Evolutionary conservation across 2,113 vertebrate species (phyloP), one percentile per base, ranked within the genome.

Genomic region (Ptychochromis oligacanthus): DNA sequence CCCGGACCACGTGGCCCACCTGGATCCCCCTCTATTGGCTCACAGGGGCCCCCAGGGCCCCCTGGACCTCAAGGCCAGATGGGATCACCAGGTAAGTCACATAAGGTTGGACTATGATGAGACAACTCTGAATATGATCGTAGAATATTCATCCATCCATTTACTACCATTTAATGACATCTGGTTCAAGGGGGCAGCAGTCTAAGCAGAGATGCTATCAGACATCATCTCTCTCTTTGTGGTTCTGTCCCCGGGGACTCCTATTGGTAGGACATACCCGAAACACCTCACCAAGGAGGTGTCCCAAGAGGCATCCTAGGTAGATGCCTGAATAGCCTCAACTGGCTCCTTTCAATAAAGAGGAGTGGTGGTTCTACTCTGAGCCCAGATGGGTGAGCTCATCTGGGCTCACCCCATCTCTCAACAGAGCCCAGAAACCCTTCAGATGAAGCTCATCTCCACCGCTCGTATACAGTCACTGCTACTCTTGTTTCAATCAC

Each of bases 61-160:
- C 85, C 95, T 57, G 97, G 97, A 60, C 83, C 85, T 58, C 93
- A 94, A 1, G 97, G 97, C 24, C 91, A 92, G 58, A 91, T 96
- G 36, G 97, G 97, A 15, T 90, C 93, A 58, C 95, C 96, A 95
- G 97, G 97, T 98, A 94, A 90, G 40, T 77, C 34, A 79, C 9
- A 70, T 6, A 75, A 38, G 2, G 17, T 34, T 49, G 1, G 49
- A 3, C 7, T 10, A 11, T 49, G 24, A 49, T 49, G 17, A 70
- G 24, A 70, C 31, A 70, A 31, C 24, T 70, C 10, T 46, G 0
- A 70, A 26, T 46, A 15, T 49, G 43, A 31, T 70, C 28, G 18
- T 24, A 70, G 24, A 3, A 72, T 72, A 52, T 31, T n/a, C 28
- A 31, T 31, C 26, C 17, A 72, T 49, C 14, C 15, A 49, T 49